phyloP scores from a whole-genome alignment of 2,797 vertebrate genomes.

The Sciurus carolinensis region DNA sequence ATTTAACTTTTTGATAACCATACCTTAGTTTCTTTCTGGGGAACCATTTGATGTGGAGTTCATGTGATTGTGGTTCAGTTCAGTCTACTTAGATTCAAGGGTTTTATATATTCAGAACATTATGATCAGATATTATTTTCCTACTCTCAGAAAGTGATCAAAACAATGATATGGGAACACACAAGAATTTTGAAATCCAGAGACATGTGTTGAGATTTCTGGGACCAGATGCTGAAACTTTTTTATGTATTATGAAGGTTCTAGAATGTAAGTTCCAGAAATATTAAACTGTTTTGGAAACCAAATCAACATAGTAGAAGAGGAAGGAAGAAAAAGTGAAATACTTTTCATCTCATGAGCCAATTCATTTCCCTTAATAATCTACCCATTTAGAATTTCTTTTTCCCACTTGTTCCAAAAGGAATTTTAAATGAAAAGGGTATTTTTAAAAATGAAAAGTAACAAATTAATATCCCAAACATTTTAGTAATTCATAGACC shows the following conservation, averaged over 20 bases:
- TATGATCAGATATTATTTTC: neutral
- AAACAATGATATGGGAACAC: neutral
- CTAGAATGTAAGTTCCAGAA: neutral
- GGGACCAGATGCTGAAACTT: neutral
- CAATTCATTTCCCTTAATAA: neutral
- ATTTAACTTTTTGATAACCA: neutral
- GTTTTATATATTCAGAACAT: neutral
- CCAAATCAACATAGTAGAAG: neutral
- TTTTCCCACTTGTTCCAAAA: neutral
- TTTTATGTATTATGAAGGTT: neutral
- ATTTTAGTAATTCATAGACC: neutral
- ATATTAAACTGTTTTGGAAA: neutral
- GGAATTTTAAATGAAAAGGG: neutral
- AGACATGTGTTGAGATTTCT: constrained; percentile 16
- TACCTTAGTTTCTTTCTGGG: neutral
- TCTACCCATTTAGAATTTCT: neutral
- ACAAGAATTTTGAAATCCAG: neutral
- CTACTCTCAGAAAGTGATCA: neutral
- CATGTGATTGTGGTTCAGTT: neutral
- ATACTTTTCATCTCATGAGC: neutral
- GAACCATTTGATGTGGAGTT: neutral
- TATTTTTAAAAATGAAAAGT: neutral
- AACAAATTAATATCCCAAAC: neutral
- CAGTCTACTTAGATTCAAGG: neutral
- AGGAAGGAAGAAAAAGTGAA: neutral